Base-by-base conservation (phyloP, 23 tunicate species). In the Phallusia fumigata region DNA sequence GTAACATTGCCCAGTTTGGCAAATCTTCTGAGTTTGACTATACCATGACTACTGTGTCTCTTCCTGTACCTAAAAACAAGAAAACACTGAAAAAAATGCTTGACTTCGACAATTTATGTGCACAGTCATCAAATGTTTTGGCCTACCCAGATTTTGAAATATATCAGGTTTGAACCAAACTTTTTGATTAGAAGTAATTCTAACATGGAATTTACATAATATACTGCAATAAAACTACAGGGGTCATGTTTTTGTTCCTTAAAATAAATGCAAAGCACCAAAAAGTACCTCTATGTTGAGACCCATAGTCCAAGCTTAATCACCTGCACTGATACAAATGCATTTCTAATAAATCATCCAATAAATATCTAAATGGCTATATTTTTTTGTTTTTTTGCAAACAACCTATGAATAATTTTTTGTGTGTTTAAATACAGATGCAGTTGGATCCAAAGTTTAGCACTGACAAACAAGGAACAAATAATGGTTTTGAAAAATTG, bases 111-210 rank as follows among this genome's bases (percentile, higher is more conserved):
- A 22, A 58, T 58, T 58, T 58, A 13, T 21, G 28, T 58, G 26
- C 28, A 58, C 69, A 58, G 13, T 58, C 69, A 1, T 58, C 69
- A 1, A 58, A 58, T 58, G 28, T 58, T 58, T 58, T 58, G 13
- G 26, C 69, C 69, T 24, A 58, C 3, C 69, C 69, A 58, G 69
- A 58, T 58, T 58, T 58, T 58, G 69, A 58, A 8, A 58, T 58
- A 6, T 58, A 58, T 24, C 69, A 58, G 69, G 69, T 58, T 13
- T 15, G 58, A 51, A n/a, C n/a, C n/a, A n/a, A n/a, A n/a, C 18
- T 51, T 51, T 51, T 51, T 15, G 15, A 18, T 18, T 18, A 51
- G 15, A 18, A 51, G 58, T 18, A 51, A 13, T 15, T 51, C 18
- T 51, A 51, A 51, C 58, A 51, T 13, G 15, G 58, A 18, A 51